A percentile compares a stretch with the other conserved stretches of the same genome.
Conservation (phyloP, 2,797 vertebrate genomes). For the Crypturellus tataupa region DNA sequence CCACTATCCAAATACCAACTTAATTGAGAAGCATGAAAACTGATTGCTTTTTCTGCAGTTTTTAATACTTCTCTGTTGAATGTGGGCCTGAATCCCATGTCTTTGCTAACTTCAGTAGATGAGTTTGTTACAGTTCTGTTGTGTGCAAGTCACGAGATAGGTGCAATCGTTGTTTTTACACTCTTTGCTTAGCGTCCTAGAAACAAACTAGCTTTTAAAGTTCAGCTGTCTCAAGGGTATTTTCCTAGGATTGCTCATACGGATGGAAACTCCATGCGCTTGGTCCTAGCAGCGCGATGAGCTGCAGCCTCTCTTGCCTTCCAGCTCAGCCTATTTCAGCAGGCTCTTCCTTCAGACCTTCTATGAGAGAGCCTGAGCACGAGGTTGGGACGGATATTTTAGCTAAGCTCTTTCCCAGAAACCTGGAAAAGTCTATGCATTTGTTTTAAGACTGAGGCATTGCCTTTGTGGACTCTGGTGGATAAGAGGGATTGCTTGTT, state of each 20-base stretch:
- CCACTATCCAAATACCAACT: conserved; percentile 61
- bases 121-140: neutral
- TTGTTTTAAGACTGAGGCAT: neutral
- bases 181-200: neutral
- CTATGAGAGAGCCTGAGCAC: neutral
- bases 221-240: neutral
- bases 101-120: neutral
- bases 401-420: neutral
- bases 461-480: neutral
- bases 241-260: neutral
- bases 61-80: conserved; percentile 39
- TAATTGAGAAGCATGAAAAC: conserved; percentile 52
- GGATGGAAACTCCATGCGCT: neutral
- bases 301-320: neutral
- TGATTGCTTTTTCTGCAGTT: conserved; percentile 41
- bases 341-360: neutral
- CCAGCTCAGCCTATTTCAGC: neutral
- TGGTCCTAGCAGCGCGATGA: neutral
- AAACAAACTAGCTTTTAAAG: neutral
- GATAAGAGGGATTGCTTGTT: neutral
- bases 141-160: neutral
- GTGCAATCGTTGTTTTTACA: neutral
- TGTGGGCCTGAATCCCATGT: neutral
- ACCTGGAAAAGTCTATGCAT: neutral
- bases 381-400: neutral